These are phyloP conservation scores for Belgica antarctica DNA, from an alignment of 2,888 invertebrate genomes.

Conservation along the genomic window DNA sequence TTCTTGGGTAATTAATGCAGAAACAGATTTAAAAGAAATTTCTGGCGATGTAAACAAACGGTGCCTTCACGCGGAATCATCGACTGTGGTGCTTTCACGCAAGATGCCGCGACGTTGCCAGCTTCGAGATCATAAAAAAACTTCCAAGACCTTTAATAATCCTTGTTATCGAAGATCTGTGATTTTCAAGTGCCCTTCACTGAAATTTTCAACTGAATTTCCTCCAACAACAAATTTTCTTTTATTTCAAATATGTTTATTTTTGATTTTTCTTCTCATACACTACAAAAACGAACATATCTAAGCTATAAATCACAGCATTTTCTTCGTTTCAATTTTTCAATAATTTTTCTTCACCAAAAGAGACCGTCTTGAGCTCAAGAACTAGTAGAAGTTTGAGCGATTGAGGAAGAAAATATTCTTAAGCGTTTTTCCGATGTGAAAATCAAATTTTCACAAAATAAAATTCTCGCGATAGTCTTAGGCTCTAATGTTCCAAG, in stretches of 20 bases:
- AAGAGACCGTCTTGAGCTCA: neutral
- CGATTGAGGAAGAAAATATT: conserved; percentile 7
- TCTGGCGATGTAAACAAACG: too few relatives aligned
- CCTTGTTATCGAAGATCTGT: too few relatives aligned
- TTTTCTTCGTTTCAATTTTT: conserved; percentile 16
- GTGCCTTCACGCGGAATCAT: too few relatives aligned
- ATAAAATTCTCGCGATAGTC: too few relatives aligned
- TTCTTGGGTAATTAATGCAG: too few relatives aligned
- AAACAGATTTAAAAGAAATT: too few relatives aligned
- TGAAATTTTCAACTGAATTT: neutral
- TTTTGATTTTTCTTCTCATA: neutral
- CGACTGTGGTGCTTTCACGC: too few relatives aligned
- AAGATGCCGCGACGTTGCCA: too few relatives aligned
- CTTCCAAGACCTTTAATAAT: too few relatives aligned
- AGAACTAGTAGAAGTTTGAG: neutral
- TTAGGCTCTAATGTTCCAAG: too few relatives aligned
- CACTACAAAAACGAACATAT: conserved; percentile 2
- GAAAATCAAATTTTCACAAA: neutral
- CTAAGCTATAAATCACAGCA: conserved; percentile 23
- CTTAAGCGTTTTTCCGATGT: conserved; percentile 6
- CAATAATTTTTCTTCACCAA: neutral
- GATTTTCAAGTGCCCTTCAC: neutral
- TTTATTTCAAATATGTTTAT: neutral
- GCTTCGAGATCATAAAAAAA: too few relatives aligned
- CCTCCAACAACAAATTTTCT: neutral